phyloP scores from a whole-genome alignment of 2,797 vertebrate genomes.

The Champsocephalus gunnari region DNA sequence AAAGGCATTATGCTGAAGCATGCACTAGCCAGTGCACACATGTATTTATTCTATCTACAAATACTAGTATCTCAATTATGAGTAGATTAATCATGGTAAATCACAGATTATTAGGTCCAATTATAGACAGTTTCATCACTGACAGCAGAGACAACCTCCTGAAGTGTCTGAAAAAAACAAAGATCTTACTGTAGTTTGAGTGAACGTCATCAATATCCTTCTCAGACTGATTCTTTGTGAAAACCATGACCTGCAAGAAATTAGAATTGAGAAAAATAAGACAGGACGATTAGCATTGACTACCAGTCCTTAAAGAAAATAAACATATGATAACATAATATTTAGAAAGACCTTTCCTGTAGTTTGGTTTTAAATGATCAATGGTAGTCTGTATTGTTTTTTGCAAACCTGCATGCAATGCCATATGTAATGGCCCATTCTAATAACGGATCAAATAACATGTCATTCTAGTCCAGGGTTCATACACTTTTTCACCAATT shows the following conservation, averaged over 20 bases:
- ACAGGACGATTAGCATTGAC: constrained; percentile 1
- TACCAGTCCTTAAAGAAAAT: not conserved
- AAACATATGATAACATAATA: not conserved
- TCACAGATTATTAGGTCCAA: too few species aligned
- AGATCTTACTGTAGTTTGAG: constrained; percentile 88
- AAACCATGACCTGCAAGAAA: constrained; percentile 86
- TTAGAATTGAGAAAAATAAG: constrained; percentile 24
- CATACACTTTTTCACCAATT: too few species aligned
- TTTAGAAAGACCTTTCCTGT: not conserved
- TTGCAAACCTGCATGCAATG: not conserved
- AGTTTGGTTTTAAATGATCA: not conserved
- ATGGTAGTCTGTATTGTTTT: not conserved
- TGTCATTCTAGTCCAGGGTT: too few species aligned
- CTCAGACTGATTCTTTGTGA: constrained; percentile 91
- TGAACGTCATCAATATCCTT: constrained; percentile 93
- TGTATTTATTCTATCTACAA: too few species aligned
- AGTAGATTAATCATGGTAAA: too few species aligned
- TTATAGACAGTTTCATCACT: not conserved
- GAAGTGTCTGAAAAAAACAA: too few species aligned
- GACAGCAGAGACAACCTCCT: not conserved
- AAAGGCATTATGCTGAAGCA: too few species aligned
- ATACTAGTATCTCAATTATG: too few species aligned
- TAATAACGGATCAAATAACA: too few species aligned
- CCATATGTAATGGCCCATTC: not conserved
- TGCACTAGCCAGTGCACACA: too few species aligned